Base-by-base conservation (phyloP, 2,797 vertebrate genomes). In the Menidia menidia region DNA sequence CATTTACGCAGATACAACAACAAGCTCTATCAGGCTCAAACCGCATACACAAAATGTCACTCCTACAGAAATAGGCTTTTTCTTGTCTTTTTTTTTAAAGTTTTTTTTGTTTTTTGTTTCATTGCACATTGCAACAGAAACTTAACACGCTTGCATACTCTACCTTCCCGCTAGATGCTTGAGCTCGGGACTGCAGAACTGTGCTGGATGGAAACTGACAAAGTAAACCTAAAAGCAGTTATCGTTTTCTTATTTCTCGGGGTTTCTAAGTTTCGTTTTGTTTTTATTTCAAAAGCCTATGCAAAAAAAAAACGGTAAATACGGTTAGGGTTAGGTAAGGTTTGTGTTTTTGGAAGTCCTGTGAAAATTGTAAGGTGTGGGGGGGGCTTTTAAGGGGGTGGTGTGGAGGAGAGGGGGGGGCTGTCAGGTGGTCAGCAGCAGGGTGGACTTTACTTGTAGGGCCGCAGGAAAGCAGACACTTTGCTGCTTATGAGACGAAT, bases 401-500 rank as follows among this genome's bases (percentile, higher is more conserved):
- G 42, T 15, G 48, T 33, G 50, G 59, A 55, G 7, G n/a, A 44
- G 68, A 3, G 59, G 71, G 42, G 42, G 56, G 80, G 56, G 60
- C 8, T 19, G 67, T 77, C 80, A 62, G 69, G 76, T 51, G 61
- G 48, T 78, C 60, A 39, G 78, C 64, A n/a, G 78, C 63, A 43
- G 65, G 15, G 60, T 31, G 64, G 16, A 6, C 83, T 76, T 95
- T 98, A 99, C 95, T 99, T 99, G 94, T 98, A 98, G 80, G 98
- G 98, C 84, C 97, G 94, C 83, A 99, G 93, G 86, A 99, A 99
- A 83, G 96, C 96, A 10, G 97, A 98, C 52, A 99, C 98, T 96
- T 99, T 99, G 94, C 97, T 98, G 87, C 96, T 97, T 67, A 99
- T 97, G 82, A 99, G 95, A 63, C 97, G 97, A 72, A 99, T 99